Evolutionary conservation across 92 coral and sea anemone species (phyloP), one percentile per base, ranked within the genome.

Genomic region (Epizoanthus illoricatus): DNA sequence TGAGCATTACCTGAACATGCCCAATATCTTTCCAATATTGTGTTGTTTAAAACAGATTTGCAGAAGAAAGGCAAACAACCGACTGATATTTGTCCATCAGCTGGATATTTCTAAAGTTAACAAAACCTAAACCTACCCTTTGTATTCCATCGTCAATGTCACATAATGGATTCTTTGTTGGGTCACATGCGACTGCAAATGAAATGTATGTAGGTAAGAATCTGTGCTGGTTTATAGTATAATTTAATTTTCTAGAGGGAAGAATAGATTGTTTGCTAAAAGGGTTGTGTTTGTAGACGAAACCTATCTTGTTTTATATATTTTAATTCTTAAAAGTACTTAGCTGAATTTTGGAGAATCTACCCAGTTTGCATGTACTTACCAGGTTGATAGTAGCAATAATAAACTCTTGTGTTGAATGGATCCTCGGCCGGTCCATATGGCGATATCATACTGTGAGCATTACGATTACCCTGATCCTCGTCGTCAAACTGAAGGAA

Each of bases 401-500:
- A 93, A 84, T 93, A 93, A 43, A 93, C 63, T 79, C 88, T 81
- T 20, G 91, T 93, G 84, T 93, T 93, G 75, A 88, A 93, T 18
- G 87, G 84, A 66, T 93, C 97, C 59, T 90, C 91, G 59, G 57
- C 74, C 1, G 90, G 81, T 9, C 97, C 97, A 55, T 84, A 91
- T 4, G 97, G 97, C 15, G 92, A 73, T 74, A 91, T 67, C 18
- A 39, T 42, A 20, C 92, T 85, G 73, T 81, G 92, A 24, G 74
- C 65, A 59, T 93, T 89, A 18, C 82, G 65, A 47, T 93, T 93
- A 39, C 86, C 94, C 79, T 87, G 97, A 68, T 93, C 97, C 73
- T 93, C 97, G 87, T 93, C 97, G 61, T 93, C 97, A 75, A 93
- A 93, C 43, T 88, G 87, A 16, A 90, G 81, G 75, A 88, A 93